These are phyloP conservation scores for Rhynchopsitta pachyrhyncha DNA, from an alignment of 2,113 vertebrate genomes.

Conservation along the genomic window DNA sequence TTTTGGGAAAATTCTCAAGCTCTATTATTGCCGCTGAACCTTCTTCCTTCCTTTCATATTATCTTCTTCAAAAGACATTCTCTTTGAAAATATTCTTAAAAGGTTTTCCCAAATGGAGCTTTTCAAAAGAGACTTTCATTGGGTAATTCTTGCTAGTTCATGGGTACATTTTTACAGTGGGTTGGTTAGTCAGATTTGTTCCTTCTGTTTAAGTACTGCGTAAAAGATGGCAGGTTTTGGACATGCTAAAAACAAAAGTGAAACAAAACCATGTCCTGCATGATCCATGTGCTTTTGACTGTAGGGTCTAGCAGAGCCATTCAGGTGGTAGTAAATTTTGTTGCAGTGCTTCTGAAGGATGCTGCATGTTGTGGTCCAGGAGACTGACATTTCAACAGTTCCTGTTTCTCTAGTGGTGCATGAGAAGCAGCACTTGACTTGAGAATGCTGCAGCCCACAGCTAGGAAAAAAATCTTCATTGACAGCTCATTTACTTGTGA, in stretches of 20 bases:
- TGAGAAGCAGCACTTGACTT: neutral
- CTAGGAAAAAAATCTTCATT: neutral
- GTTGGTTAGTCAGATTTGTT: neutral
- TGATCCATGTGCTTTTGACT: neutral
- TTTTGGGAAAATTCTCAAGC: slow-evolving; percentile 7
- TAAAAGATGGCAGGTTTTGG: neutral
- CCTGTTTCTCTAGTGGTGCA: neutral
- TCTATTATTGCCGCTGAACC: neutral
- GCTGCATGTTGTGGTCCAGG: accelerated
- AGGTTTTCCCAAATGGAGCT: neutral
- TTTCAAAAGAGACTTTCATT: neutral
- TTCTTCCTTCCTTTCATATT: slow-evolving; percentile 16
- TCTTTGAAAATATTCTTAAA: neutral
- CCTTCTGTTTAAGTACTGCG: neutral
- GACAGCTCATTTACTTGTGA: neutral
- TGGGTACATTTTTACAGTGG: neutral
- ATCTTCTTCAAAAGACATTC: neutral
- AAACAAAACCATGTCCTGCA: neutral
- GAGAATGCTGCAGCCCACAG: neutral
- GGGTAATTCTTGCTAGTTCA: neutral
- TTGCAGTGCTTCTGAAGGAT: neutral
- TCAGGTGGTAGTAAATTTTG: neutral
- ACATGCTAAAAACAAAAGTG: neutral
- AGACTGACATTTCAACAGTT: neutral
- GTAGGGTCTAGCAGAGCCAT: neutral